Conservation (phyloP, 2,797 vertebrate genomes). For the Allobates femoralis region DNA sequence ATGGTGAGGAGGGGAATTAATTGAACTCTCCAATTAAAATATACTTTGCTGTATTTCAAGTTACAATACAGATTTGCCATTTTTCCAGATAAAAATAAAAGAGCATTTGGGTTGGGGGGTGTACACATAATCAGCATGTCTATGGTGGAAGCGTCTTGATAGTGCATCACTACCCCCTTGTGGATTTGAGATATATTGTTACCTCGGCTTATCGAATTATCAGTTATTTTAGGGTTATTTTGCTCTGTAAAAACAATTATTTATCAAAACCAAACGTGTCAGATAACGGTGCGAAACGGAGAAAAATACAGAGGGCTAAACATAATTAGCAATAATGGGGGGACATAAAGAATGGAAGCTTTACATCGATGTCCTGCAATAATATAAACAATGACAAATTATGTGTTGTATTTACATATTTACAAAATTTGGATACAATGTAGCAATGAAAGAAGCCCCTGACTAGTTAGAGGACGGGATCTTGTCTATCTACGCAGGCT, state of each 20-base stretch:
- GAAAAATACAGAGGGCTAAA: too few species aligned
- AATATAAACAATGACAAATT: not conserved
- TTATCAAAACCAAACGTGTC: not conserved
- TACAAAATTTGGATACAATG: not conserved
- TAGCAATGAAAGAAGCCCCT: not conserved
- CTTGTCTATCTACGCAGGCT: not conserved
- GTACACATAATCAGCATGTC: slow-evolving; percentile 64
- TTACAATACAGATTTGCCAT: slow-evolving; percentile 69
- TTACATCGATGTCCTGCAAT: too few species aligned
- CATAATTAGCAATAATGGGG: too few species aligned
- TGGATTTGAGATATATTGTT: slow-evolving; percentile 76
- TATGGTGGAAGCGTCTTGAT: slow-evolving; percentile 68
- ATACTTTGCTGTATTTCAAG: slow-evolving; percentile 64
- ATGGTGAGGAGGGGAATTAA: slow-evolving; percentile 14
- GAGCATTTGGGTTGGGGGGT: slow-evolving; percentile 56
- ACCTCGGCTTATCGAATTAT: slow-evolving; percentile 45
- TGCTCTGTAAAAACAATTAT: not conserved
- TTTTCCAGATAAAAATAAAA: slow-evolving; percentile 68
- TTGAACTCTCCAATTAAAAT: slow-evolving; percentile 66
- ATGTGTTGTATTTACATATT: not conserved
- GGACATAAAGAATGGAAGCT: too few species aligned
- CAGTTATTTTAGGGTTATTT: slow-evolving; percentile 10
- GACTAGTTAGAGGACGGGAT: not conserved
- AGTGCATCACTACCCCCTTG: slow-evolving; percentile 94
- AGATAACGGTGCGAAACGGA: too few species aligned